A percentile compares a stretch with the other conserved stretches of the same genome.
Conservation (phyloP, 1,140 invertebrate species). For the Prorops nasuta region DNA sequence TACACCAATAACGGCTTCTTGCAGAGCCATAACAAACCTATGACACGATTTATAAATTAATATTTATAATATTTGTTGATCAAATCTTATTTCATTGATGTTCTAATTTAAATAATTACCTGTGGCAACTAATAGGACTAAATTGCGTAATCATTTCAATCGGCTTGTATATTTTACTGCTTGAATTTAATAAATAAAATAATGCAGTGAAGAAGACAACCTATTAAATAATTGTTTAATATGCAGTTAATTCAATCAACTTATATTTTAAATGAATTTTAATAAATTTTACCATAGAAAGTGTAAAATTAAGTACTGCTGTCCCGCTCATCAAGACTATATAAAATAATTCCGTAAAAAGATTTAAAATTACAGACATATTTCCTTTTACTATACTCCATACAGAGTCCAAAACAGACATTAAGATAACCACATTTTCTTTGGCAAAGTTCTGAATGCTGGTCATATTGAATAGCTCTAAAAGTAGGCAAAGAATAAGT, state of each 20-base stretch:
- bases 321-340: slow-evolving; percentile 88
- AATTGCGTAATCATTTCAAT: slow-evolving; percentile 79
- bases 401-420: slow-evolving; percentile 87
- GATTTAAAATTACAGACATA: slow-evolving; percentile 83
- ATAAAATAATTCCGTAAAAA: slow-evolving; percentile 83
- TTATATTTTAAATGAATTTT: too few species aligned
- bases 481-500: too few species aligned
- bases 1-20: slow-evolving; percentile 75
- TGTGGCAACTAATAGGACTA: slow-evolving; percentile 62
- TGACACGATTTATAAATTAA: not conserved
- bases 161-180: slow-evolving; percentile 86
- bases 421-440: slow-evolving; percentile 88
- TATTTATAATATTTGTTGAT: not conserved
- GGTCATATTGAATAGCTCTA: slow-evolving; percentile 72
- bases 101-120: slow-evolving; percentile 35
- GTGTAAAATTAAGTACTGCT: slow-evolving; percentile 88
- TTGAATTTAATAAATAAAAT: slow-evolving; percentile 91
- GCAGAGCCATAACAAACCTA: slow-evolving; percentile 75
- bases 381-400: slow-evolving; percentile 92
- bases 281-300: slow-evolving; percentile 72
- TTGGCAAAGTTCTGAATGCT: slow-evolving; percentile 80
- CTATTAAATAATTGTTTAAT: slow-evolving; percentile 56
- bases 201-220: slow-evolving; percentile 94
- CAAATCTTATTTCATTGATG: not conserved
- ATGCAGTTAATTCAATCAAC: too few species aligned